Evolutionary conservation across 2,797 vertebrate genomes (phyloP), one percentile per base, ranked within the genome.

Genomic region (Nannoperca australis): DNA sequence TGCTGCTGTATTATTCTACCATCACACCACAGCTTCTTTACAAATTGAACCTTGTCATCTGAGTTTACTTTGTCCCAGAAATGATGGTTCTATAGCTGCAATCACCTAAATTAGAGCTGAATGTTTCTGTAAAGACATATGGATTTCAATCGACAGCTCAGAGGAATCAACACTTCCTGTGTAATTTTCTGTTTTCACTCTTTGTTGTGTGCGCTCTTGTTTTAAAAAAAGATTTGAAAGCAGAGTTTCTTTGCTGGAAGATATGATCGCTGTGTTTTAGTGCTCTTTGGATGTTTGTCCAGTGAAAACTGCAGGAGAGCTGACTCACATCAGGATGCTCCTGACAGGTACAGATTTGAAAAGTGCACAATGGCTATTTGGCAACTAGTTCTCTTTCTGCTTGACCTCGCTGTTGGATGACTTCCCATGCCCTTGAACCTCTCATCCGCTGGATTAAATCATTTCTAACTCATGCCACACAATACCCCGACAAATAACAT

Each of bases 321-420:
- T n/a, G 67, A 30, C 71, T 75, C 76, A 18, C 51, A 66, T 55
- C 50, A 61, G 40, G 54, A 30, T 22, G 60, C 61, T 42, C n/a
- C 73, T 75, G 74, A 73, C 76, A 84, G 63, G 55, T 47, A 38
- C 45, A 54, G n/a, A 72, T 76, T 78, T 78, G n/a, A 81, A 74
- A 75, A 47, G 70, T 74, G 38, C 59, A 60, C 44, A 76, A 59
- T 65, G 59, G 66, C 47, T 63, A 49, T 68, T 73, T 82, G 56
- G 61, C 72, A 76, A 2, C 51, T n/a, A 47, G 30, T 18, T 73
- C 18, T 55, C 18, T 40, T 34, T 76, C 56, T 59, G 34, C n/a
- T 71, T 82, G 66, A 75, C 70, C 67, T 83, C 7, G 1, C 53
- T 59, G 24, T 59, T 78, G 75, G 76, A 69, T 34, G 44, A 69